phyloP scores from a whole-genome alignment of 2,888 invertebrate species.

The Athalia cordata region DNA sequence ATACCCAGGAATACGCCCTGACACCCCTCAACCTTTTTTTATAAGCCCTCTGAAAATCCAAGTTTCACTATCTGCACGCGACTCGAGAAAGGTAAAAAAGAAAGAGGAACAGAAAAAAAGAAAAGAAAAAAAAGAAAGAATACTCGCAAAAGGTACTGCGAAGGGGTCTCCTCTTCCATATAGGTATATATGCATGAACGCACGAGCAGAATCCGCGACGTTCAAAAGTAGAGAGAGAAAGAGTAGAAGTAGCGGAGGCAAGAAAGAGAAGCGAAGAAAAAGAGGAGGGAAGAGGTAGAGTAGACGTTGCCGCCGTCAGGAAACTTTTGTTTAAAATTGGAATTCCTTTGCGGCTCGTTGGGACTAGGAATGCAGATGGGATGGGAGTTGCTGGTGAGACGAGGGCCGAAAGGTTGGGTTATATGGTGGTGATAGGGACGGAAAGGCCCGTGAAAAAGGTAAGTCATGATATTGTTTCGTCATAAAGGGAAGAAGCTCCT shows the following conservation, averaged over 20 bases:
- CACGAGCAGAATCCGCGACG: constrained; percentile 57
- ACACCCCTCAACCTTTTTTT: constrained; percentile 11
- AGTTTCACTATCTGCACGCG: constrained; percentile 26
- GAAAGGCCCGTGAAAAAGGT: constrained; percentile 50
- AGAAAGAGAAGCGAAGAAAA: neutral
- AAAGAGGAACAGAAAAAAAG: neutral
- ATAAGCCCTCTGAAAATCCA: constrained; percentile 22
- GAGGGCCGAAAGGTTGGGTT: constrained; percentile 54
- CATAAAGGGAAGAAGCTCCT: constrained; percentile 57
- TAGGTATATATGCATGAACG: constrained; percentile 57
- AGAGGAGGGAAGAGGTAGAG: constrained; percentile 33
- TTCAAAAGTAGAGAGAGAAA: constrained; percentile 45
- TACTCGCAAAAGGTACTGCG: neutral
- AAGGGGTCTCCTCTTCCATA: constrained; percentile 23
- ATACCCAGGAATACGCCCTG: neutral
- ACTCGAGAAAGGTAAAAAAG: neutral
- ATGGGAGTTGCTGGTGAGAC: constrained; percentile 55
- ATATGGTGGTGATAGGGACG: constrained; percentile 50
- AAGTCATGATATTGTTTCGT: constrained; percentile 62
- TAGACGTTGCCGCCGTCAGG: constrained; percentile 63
- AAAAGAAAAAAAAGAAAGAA: too few species aligned
- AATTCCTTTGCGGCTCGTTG: constrained; percentile 70
- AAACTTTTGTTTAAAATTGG: constrained; percentile 71
- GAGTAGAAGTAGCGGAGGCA: constrained; percentile 18
- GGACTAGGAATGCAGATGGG: constrained; percentile 69